phyloP scores from a whole-genome alignment of 2,888 invertebrate species.

The Drosophila affinis region DNA sequence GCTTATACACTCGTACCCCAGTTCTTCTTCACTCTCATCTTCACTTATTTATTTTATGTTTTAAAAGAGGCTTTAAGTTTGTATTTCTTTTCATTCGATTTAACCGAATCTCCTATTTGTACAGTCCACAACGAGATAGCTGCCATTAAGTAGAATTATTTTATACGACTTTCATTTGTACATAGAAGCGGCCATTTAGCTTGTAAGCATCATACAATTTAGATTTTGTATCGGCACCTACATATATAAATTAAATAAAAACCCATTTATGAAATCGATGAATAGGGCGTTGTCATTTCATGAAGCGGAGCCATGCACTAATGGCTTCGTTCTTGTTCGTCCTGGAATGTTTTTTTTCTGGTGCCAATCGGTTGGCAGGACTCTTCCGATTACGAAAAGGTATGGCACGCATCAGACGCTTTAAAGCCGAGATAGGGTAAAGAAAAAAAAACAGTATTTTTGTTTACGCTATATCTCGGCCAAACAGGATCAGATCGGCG shows the following conservation, averaged over 20 bases:
- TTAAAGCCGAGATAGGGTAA: no score
- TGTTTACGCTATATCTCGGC: no score
- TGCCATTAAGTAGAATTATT: constrained; percentile 25
- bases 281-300: not conserved
- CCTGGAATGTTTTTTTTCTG: no score
- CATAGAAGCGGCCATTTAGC: constrained; percentile 52
- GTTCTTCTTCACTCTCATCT: constrained; percentile 19
- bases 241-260: constrained; percentile 14
- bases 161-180: constrained; percentile 48
- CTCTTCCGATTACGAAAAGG: no score
- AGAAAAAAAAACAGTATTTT: no score
- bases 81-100: constrained; percentile 42
- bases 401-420: no score
- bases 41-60: constrained; percentile 52
- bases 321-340: no score
- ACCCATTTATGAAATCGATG: not conserved
- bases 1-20: constrained; percentile 9
- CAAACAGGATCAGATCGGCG: no score
- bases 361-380: no score
- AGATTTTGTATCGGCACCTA: constrained; percentile 1
- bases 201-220: constrained; percentile 7
- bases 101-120: constrained; percentile 63
- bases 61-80: constrained; percentile 71
- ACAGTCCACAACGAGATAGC: constrained; percentile 42
- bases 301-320: no score